Evolutionary conservation across 2,888 invertebrate genomes (phyloP).

Genomic region (Parascotia fuliginaria): DNA sequence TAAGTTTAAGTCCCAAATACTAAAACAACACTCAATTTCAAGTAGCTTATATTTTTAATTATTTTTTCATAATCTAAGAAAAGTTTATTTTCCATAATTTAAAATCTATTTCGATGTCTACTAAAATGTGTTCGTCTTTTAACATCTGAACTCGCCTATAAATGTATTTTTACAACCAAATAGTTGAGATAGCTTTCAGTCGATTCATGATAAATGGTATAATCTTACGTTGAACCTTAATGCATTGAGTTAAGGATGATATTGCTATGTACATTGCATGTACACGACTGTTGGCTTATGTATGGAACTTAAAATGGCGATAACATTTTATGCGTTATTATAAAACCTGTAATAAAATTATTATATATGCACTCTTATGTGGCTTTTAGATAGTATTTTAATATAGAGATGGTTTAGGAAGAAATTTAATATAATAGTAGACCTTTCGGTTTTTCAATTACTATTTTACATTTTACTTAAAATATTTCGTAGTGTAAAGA

Average conservation of each 20-base stretch:
- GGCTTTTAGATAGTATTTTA: neutral
- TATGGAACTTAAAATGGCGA: constrained; percentile 13
- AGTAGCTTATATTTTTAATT: no score
- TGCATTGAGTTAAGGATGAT: constrained; percentile 23
- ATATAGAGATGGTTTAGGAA: neutral
- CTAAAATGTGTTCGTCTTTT: no score
- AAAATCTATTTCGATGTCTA: no score
- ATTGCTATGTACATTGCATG: constrained; percentile 21
- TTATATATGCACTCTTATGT: constrained; percentile 20
- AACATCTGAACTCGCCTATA: constrained; percentile 18
- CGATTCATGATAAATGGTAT: constrained; percentile 9
- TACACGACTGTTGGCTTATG: constrained; percentile 13
- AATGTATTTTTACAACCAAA: neutral
- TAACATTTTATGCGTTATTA: constrained; percentile 3
- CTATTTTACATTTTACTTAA: neutral
- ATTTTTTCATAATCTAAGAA: no score
- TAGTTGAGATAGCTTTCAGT: neutral
- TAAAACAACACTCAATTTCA: no score
- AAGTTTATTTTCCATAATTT: no score
- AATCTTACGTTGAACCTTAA: constrained; percentile 17
- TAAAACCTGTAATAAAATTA: constrained; percentile 39
- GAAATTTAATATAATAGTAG: neutral
- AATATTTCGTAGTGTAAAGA: constrained; percentile 14
- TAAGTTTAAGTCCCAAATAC: no score
- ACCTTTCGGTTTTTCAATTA: no score